Percentiles rank a stretch among this genome's conserved stretches.
These are phyloP conservation scores for Macroramphosus scolopax DNA, from an alignment of 2,797 vertebrate species.

Conservation along the genomic window DNA sequence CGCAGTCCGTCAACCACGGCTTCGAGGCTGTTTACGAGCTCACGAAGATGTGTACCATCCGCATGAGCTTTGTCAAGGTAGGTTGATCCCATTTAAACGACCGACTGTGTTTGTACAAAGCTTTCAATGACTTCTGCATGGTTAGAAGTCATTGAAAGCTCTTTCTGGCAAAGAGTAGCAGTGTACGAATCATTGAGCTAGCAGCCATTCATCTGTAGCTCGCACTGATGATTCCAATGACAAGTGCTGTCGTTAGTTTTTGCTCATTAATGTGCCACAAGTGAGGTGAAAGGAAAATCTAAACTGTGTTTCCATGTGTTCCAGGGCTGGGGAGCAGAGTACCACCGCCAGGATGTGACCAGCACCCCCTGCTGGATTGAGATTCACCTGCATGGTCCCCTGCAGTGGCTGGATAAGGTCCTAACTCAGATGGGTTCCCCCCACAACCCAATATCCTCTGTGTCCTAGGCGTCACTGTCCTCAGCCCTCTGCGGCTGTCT, in stretches of 20 bases:
- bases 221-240: too few relatives aligned
- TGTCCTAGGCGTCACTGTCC: conserved; percentile 85
- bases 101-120: too few relatives aligned
- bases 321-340: conserved; percentile 99
- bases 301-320: conserved; percentile 34
- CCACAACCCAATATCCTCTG: conserved; percentile 96
- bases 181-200: too few relatives aligned
- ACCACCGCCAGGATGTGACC: conserved; percentile 98
- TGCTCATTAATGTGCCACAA: too few relatives aligned
- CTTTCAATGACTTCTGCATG: too few relatives aligned
- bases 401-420: conserved; percentile 99
- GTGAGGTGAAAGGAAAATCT: neutral
- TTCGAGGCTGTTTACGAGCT: conserved; percentile 97
- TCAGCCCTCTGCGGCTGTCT: conserved; percentile 63
- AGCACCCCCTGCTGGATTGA: conserved; percentile 99
- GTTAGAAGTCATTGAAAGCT: too few relatives aligned
- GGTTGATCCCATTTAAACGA: neutral
- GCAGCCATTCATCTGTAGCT: too few relatives aligned
- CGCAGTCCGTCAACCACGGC: conserved; percentile 95
- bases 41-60: conserved; percentile 97
- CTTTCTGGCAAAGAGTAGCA: too few relatives aligned
- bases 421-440: conserved; percentile 99
- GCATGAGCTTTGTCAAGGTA: conserved; percentile 97
- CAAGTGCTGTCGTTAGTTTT: too few relatives aligned
- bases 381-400: conserved; percentile 95